Evolutionary conservation across 2,797 vertebrate genomes (phyloP).

Genomic region (Enteromius radiatus): DNA sequence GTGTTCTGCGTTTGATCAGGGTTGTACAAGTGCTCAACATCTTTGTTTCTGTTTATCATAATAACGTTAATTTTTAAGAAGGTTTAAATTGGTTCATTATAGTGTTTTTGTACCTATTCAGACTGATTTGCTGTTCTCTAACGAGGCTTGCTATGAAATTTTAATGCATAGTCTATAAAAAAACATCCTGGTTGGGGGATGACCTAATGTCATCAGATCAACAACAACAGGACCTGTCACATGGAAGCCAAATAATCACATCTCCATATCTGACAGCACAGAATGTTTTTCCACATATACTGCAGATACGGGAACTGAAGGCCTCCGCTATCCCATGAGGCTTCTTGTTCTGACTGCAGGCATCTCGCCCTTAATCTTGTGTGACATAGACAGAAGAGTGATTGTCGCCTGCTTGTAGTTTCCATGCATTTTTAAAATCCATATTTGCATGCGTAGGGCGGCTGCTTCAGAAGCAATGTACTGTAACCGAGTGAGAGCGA

Average conservation of each 20-base stretch:
- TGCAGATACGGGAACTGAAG: slow-evolving; percentile 3
- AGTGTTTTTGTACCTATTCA: slow-evolving; percentile 36
- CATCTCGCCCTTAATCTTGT: slow-evolving; percentile 37
- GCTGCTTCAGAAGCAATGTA: slow-evolving; percentile 23
- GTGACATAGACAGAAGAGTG: slow-evolving; percentile 35
- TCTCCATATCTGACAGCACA: slow-evolving; percentile 30
- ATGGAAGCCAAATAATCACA: slow-evolving; percentile 12
- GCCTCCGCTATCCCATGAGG: slow-evolving; percentile 32
- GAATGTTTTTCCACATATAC: slow-evolving; percentile 9
- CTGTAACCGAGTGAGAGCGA: neutral
- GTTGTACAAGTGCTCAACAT: slow-evolving; percentile 1
- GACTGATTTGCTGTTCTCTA: slow-evolving; percentile 23
- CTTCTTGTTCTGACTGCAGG: slow-evolving; percentile 33
- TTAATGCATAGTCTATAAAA: slow-evolving; percentile 48
- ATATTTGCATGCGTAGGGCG: slow-evolving; percentile 50
- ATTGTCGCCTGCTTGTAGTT: slow-evolving; percentile 30
- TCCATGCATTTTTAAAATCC: slow-evolving; percentile 58
- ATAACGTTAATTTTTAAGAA: slow-evolving; percentile 14
- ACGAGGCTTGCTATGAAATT: slow-evolving; percentile 47
- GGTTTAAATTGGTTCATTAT: neutral
- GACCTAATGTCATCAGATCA: neutral
- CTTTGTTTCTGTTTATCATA: neutral
- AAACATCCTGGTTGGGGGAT: slow-evolving; percentile 19
- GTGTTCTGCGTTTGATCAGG: slow-evolving; percentile 22
- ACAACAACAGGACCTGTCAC: slow-evolving; percentile 8